Evolutionary conservation across 2,113 vertebrate species (phyloP).

Genomic region (Trogon melanurus): DNA sequence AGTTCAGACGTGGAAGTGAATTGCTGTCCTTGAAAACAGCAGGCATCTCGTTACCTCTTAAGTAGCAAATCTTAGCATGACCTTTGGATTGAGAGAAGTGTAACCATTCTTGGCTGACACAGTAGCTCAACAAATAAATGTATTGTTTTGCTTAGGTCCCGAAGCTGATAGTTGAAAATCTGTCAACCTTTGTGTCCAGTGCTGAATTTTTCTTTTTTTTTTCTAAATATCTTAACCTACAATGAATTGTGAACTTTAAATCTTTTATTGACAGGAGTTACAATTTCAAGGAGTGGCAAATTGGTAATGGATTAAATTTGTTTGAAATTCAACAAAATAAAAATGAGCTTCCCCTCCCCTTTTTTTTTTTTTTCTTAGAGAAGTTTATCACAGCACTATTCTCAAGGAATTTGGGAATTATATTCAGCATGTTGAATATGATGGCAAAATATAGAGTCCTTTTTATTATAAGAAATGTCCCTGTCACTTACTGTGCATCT

Average conservation of each 20-base stretch:
- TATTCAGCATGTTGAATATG: not conserved
- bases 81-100: constrained; percentile 66
- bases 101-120: constrained; percentile 54
- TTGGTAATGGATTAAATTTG: not conserved
- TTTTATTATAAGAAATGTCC: not conserved
- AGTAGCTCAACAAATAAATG: constrained; percentile 49
- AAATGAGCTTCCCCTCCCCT: not conserved
- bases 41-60: constrained; percentile 69
- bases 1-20: constrained; percentile 68
- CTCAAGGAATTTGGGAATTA: not conserved
- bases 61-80: constrained; percentile 69
- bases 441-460: not conserved
- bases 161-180: constrained; percentile 49
- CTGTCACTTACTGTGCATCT: not conserved
- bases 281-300: not conserved
- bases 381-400: not conserved
- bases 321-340: not conserved
- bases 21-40: constrained; percentile 74
- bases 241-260: not conserved
- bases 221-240: not conserved
- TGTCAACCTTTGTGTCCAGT: constrained; percentile 7
- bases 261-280: not conserved
- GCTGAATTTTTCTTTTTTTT: not conserved
- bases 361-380: not conserved
- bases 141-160: constrained; percentile 48